Percentiles rank a stretch among this genome's conserved stretches.
Conservation (phyloP, 1,140 invertebrate species). For the Pogonomyrmex californicus region DNA sequence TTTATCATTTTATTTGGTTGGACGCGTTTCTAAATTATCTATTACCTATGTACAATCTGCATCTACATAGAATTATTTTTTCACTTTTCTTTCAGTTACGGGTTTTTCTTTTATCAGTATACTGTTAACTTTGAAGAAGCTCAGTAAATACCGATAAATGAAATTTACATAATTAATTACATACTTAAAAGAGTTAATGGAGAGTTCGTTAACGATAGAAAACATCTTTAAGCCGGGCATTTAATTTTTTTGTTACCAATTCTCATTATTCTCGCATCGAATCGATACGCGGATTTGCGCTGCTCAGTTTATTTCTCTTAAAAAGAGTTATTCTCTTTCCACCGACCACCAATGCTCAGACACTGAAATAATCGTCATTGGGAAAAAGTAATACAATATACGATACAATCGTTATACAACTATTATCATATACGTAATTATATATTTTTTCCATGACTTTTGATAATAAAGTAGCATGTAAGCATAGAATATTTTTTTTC, state of each 20-base stretch:
- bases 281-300: neutral
- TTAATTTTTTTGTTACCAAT: conserved; percentile 44
- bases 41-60: neutral
- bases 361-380: neutral
- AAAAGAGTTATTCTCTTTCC: conserved; percentile 12
- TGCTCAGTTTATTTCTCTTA: conserved; percentile 6
- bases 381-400: neutral
- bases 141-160: conserved; percentile 30
- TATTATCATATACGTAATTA: neutral
- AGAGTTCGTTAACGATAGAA: conserved; percentile 33
- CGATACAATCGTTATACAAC: neutral
- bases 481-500: neutral
- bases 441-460: neutral
- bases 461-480: neutral
- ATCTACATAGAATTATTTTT: neutral
- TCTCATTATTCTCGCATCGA: conserved; percentile 32
- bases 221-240: conserved; percentile 16
- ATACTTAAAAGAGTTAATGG: conserved; percentile 29
- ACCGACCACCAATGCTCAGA: neutral
- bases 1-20: conserved; percentile 1
- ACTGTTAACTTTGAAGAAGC: conserved; percentile 7
- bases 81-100: neutral
- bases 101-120: neutral
- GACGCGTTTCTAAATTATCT: conserved; percentile 8
- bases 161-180: conserved; percentile 53